Base-by-base conservation (phyloP, 2,113 vertebrate genomes). In the Camelus bactrianus region DNA sequence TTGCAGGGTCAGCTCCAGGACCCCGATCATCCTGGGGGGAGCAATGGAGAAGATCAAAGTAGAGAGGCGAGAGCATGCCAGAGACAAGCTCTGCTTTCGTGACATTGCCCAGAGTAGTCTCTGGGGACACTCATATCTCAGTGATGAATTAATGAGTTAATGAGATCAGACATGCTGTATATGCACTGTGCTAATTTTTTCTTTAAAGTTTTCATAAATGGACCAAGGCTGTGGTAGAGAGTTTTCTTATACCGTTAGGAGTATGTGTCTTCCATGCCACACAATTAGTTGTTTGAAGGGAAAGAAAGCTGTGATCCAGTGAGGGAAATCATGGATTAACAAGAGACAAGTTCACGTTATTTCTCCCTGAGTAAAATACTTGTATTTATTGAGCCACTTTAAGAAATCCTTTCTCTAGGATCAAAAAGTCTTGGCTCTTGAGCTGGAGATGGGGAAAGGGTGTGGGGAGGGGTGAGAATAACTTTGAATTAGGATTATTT, bases 71-170 rank as follows among this genome's bases (percentile, higher is more conserved):
- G 85, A 94, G 65, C 22, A 14, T 58, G 64, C 28, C 60, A 89
- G 89, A 69, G 85, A 95, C 17, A 65, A 83, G 82, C 20, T 88
- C 62, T 64, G 88, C 72, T 72, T 95, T 60, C 20, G 0, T 50
- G 82, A 72, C 75, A 38, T 20, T 92, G 80, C 67, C 76, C 56
- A 91, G 79, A 42, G n/a, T 75, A 32, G 65, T 77, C 79, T 62
- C 96, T 87, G 80, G 84, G 81, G 92, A 96, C 28, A 62, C 50
- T 87, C 84, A 52, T 32, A 50, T 42, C 90, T 62, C 64, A 13
- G 65, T 77, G 94, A 91, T 89, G 79, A 95, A 94, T 91, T 94
- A 96, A 86, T 6, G 32, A 93, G 84, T 89, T 95, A 94, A 97
- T 79, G 86, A 95, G 89, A 93, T 76, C 89, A 92, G 82, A 94